phyloP scores from a whole-genome alignment of 2,888 invertebrate species.

The Slavum lentiscoides region DNA sequence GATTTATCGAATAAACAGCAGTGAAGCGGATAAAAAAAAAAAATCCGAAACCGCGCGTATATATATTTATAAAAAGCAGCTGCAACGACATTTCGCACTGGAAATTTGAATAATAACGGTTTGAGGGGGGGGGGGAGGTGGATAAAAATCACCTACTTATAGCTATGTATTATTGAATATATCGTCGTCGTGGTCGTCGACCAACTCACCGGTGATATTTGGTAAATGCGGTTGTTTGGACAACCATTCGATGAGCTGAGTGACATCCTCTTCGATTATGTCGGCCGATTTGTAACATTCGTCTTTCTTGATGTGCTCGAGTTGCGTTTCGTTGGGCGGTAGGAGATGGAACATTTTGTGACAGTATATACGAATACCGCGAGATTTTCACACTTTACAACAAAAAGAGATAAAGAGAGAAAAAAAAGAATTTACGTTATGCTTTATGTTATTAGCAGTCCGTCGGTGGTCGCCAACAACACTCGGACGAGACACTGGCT shows the following conservation, averaged over 20 bases:
- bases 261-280: slow-evolving; percentile 34
- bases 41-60: too few species aligned
- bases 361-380: neutral
- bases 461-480: neutral
- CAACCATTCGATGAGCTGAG: slow-evolving; percentile 41
- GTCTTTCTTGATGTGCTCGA: slow-evolving; percentile 27
- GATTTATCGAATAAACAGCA: too few species aligned
- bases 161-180: too few species aligned
- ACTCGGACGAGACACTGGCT: neutral
- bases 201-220: slow-evolving; percentile 22
- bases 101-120: too few species aligned
- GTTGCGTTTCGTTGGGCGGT: slow-evolving; percentile 17
- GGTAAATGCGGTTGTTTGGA: slow-evolving; percentile 46
- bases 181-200: too few species aligned
- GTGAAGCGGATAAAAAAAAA: too few species aligned
- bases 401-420: neutral
- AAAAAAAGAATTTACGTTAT: too few species aligned
- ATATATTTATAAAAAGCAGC: too few species aligned
- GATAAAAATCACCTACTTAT: too few species aligned
- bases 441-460: neutral
- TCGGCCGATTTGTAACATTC: slow-evolving; percentile 11
- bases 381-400: neutral
- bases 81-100: too few species aligned
- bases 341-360: neutral
- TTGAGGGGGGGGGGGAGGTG: too few species aligned